Evolutionary conservation across 2,113 vertebrate genomes (phyloP), one percentile per base, ranked within the genome.

Genomic region (Sylvietta virens): DNA sequence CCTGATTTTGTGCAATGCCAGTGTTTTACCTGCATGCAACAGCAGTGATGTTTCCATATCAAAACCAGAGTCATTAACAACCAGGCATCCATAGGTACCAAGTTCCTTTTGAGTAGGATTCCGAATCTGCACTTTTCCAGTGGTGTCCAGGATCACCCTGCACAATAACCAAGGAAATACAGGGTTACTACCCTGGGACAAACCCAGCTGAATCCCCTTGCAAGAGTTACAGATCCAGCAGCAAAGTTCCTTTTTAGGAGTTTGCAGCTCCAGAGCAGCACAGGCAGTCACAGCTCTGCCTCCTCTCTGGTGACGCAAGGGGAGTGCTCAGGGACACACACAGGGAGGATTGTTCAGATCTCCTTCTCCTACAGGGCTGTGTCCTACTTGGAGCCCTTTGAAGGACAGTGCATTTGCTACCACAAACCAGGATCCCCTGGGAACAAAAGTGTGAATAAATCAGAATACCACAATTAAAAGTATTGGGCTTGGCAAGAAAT

Each of bases 61-160:
- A 4, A 98, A 98, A 13, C 98, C 98, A 2, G 97, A 97, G 15
- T 82, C 90, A 70, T 98, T 98, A 40, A 97, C 96, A 42, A 97
- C 98, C 4, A 96, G 96, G 91, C 99, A 99, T 30, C 93, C 96
- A 48, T 99, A 99, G 33, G 86, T 27, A 23, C 99, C 99, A 70
- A 97, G 91, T 3, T 99, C 99, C 67, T 95, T 97, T 22, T 31
- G 92, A 35, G 97, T 77, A 35, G 98, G 98, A 79, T 97, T 98
- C 58, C 40, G 64, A 90, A 99, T 98, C 93, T 98, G 98, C 44
- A 99, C 77, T 65, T 93, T 97, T 79, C 98, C 97, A 39, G 42
- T 3, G 26, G 86, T 93, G 77, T 98, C 98, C 97, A 98, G 94
- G 62, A 71, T 88, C n/a, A 98, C 91, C 84, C 99, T 99, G 96